Evolutionary conservation across 1,140 invertebrate genomes (phyloP).

Genomic region (Drosophila prosaltans): DNA sequence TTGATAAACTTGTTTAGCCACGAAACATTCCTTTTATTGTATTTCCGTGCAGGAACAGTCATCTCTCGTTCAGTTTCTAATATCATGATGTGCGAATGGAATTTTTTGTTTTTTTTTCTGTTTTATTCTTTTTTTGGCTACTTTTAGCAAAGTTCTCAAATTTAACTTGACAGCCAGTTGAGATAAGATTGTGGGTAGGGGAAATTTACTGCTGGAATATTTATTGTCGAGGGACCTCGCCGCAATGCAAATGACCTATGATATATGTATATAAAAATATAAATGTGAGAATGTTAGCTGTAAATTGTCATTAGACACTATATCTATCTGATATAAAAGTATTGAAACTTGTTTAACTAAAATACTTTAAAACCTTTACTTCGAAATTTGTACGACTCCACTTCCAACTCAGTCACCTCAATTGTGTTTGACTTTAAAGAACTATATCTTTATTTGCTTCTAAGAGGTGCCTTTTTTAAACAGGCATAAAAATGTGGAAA

Average conservation of each 20-base stretch:
- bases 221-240: background rate
- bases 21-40: conserved; percentile 13
- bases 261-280: background rate
- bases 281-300: background rate
- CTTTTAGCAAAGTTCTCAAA: background rate
- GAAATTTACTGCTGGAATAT: background rate
- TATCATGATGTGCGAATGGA: background rate
- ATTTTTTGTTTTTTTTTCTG: background rate
- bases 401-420: no score
- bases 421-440: no score
- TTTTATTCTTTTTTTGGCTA: background rate
- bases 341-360: no score
- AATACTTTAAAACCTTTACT: no score
- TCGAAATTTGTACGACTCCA: no score
- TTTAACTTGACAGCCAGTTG: conserved; percentile 1
- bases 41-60: conserved; percentile 11
- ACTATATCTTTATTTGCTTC: no score
- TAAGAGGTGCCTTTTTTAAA: no score
- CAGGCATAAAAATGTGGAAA: no score
- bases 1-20: conserved; percentile 16
- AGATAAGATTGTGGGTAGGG: background rate
- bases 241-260: background rate
- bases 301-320: no score
- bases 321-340: no score
- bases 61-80: background rate